phyloP scores from a whole-genome alignment of 2,113 vertebrate species.

The Otis tarda region DNA sequence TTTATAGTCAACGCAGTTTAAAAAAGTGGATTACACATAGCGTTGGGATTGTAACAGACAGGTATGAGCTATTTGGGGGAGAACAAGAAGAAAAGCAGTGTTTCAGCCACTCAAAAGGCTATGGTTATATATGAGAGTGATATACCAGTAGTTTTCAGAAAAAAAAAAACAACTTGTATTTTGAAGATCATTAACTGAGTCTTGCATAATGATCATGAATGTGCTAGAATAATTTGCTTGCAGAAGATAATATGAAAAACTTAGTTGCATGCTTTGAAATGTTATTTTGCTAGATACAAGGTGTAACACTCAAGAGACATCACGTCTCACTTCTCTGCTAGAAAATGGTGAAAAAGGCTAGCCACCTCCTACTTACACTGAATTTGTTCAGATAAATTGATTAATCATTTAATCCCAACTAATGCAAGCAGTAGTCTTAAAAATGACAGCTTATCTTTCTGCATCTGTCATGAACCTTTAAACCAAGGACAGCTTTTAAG shows the following conservation, averaged over 20 bases:
- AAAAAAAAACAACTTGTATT: neutral
- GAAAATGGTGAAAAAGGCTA: neutral
- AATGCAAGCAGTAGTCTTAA: conserved; percentile 11
- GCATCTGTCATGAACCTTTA: neutral
- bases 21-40: neutral
- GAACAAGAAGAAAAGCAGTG: neutral
- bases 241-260: neutral
- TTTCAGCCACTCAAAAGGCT: neutral
- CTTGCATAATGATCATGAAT: neutral
- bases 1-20: neutral
- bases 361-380: neutral
- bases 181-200: neutral
- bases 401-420: neutral
- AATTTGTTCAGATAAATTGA: conserved; percentile 9
- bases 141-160: neutral
- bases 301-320: neutral
- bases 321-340: neutral
- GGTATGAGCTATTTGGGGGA: neutral
- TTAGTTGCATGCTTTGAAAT: neutral
- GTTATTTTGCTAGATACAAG: neutral
- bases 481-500: neutral
- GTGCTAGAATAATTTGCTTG: neutral
- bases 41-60: neutral
- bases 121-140: neutral
- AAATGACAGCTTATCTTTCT: neutral